phyloP scores from a whole-genome alignment of 2,888 invertebrate genomes.

The Drosophila formosana region DNA sequence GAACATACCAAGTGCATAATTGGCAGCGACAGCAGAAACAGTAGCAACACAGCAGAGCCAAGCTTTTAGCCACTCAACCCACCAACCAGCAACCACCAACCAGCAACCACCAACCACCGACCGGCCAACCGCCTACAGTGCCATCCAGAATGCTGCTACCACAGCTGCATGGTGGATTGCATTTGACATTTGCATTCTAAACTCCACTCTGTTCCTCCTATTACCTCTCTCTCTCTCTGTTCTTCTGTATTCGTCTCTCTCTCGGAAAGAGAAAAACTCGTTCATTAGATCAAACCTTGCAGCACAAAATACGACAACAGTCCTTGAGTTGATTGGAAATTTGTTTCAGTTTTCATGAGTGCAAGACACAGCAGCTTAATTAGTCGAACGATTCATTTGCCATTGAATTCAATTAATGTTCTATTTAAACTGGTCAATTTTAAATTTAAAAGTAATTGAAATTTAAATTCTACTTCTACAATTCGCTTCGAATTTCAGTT shows the following conservation, averaged over 20 bases:
- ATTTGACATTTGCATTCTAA: slow-evolving; percentile 56
- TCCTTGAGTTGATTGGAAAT: slow-evolving; percentile 13
- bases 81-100: too few species aligned
- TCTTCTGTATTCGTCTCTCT: not conserved
- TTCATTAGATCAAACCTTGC: too few species aligned
- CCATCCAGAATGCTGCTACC: slow-evolving; percentile 10
- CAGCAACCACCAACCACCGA: not conserved
- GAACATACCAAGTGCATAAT: slow-evolving; percentile 55
- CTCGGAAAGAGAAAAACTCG: not conserved
- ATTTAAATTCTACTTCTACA: too few species aligned
- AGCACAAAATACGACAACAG: not conserved
- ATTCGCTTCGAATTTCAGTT: too few species aligned
- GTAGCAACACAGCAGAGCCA: not conserved
- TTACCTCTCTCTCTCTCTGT: not conserved
- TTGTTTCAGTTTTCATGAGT: not conserved
- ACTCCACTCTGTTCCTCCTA: not conserved
- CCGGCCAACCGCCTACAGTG: slow-evolving; percentile 3
- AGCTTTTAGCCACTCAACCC: not conserved
- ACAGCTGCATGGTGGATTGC: slow-evolving; percentile 18
- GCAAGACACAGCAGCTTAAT: not conserved
- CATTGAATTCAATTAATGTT: not conserved
- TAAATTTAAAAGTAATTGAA: too few species aligned
- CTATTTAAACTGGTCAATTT: too few species aligned
- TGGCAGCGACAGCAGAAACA: slow-evolving; percentile 40
- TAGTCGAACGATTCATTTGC: not conserved